Conservation (phyloP, 1,140 invertebrate species). For the Lithobius niger region DNA sequence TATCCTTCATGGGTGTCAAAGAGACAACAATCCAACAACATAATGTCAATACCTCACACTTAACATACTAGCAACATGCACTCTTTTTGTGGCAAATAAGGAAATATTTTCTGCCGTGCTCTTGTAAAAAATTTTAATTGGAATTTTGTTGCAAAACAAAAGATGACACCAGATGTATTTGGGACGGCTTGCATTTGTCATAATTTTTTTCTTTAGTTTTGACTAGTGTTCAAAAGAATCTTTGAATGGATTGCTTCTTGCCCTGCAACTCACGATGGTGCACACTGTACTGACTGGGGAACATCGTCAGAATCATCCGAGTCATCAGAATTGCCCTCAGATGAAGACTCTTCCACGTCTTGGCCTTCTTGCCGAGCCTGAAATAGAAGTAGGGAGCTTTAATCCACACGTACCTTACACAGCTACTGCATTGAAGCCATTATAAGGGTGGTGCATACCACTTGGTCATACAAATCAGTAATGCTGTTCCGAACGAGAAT, state of each 20-base stretch:
- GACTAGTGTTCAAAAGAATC: too few relatives aligned
- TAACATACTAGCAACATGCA: too few relatives aligned
- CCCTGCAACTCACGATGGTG: constrained; percentile 21
- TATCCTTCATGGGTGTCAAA: too few relatives aligned
- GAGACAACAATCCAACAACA: too few relatives aligned
- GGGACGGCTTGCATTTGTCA: too few relatives aligned
- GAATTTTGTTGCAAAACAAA: too few relatives aligned
- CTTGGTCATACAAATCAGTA: not conserved
- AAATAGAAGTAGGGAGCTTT: not conserved
- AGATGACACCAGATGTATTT: too few relatives aligned
- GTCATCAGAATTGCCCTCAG: constrained; percentile 20
- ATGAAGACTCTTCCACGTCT: constrained; percentile 21
- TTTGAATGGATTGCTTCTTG: not conserved
- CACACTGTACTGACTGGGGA: constrained; percentile 23
- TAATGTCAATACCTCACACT: too few relatives aligned
- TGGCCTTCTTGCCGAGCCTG: constrained; percentile 14
- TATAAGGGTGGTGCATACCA: not conserved
- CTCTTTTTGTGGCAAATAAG: not conserved
- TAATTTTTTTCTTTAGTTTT: too few relatives aligned
- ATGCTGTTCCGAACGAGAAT: not conserved
- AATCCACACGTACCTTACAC: not conserved
- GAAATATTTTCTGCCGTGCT: not conserved
- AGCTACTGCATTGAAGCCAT: not conserved
- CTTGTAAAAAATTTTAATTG: not conserved
- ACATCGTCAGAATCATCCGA: constrained; percentile 22